Evolutionary conservation across 64 coral and sea anemone species (phyloP).

Genomic region (Actinia tenebrosa): DNA sequence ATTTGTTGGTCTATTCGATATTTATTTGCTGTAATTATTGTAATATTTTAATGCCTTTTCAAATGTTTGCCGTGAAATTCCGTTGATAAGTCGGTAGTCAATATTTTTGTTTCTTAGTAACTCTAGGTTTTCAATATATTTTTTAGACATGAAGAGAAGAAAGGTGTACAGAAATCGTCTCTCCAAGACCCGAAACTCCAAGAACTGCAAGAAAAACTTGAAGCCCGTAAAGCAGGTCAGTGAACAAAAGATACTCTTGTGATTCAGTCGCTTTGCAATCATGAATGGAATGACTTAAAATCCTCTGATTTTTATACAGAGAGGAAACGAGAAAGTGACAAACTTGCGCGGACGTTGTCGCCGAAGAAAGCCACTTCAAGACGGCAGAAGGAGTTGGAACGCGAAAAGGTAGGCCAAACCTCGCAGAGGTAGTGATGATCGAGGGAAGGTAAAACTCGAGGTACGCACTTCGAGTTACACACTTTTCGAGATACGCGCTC

Average conservation of each 20-base stretch:
- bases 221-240: slow-evolving; percentile 74
- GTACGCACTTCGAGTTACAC: too few relatives aligned
- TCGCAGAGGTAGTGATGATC: too few relatives aligned
- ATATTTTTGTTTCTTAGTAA: too few relatives aligned
- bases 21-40: too few relatives aligned
- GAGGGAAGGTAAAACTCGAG: too few relatives aligned
- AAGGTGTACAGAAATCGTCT: slow-evolving; percentile 29
- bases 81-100: too few relatives aligned
- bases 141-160: slow-evolving; percentile 61
- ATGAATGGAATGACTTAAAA: background rate
- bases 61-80: background rate
- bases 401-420: slow-evolving; percentile 59
- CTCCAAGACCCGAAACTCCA: slow-evolving; percentile 77
- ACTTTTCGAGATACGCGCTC: too few relatives aligned
- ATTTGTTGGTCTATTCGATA: too few relatives aligned
- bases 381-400: slow-evolving; percentile 58
- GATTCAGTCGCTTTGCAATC: background rate
- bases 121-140: background rate
- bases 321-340: slow-evolving; percentile 59
- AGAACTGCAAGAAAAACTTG: slow-evolving; percentile 76
- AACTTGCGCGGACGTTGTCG: slow-evolving; percentile 26
- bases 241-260: too few relatives aligned
- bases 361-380: slow-evolving; percentile 59
- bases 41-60: too few relatives aligned
- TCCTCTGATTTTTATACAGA: slow-evolving; percentile 20